A percentile compares a stretch with the other conserved stretches of the same genome.
These are phyloP conservation scores for Etheostoma nigrum DNA, from an alignment of 2,797 vertebrate species.

Conservation along the genomic window DNA sequence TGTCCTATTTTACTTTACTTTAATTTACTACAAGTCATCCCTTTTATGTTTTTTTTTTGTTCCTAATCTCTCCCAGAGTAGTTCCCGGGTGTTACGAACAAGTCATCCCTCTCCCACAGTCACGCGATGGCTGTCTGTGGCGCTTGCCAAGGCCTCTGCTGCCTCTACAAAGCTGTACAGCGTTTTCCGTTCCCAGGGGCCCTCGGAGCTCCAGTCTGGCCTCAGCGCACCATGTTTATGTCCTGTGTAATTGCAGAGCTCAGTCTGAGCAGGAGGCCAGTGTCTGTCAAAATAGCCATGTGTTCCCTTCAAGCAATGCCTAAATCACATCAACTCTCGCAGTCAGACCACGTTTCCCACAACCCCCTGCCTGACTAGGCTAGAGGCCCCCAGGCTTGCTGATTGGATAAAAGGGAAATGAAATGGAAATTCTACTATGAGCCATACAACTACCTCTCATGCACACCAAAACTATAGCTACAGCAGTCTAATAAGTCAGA, in stretches of 20 bases:
- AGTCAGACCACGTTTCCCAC: conserved; percentile 67
- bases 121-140: conserved; percentile 64
- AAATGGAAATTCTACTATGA: conserved; percentile 66
- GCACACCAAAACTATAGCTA: conserved; percentile 37
- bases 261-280: conserved; percentile 77
- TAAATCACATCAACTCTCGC: conserved; percentile 79
- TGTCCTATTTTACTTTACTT: conserved; percentile 6
- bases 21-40: conserved; percentile 14
- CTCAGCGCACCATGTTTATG: conserved; percentile 76
- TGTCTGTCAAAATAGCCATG: conserved; percentile 79
- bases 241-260: conserved; percentile 85
- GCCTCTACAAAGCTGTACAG: conserved; percentile 61
- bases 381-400: conserved; percentile 57
- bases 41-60: conserved; percentile 23
- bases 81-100: conserved; percentile 32
- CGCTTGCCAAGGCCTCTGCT: conserved; percentile 68
- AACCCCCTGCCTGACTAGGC: conserved; percentile 66
- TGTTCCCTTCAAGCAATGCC: conserved; percentile 66
- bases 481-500: conserved; percentile 49
- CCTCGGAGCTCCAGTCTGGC: conserved; percentile 62
- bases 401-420: conserved; percentile 68
- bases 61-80: conserved; percentile 35
- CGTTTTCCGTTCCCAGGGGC: conserved; percentile 73
- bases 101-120: conserved; percentile 69
- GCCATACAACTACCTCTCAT: conserved; percentile 36